Base-by-base conservation (phyloP, 92 coral and sea anemone genomes). In the Scolanthus callimorphus region DNA sequence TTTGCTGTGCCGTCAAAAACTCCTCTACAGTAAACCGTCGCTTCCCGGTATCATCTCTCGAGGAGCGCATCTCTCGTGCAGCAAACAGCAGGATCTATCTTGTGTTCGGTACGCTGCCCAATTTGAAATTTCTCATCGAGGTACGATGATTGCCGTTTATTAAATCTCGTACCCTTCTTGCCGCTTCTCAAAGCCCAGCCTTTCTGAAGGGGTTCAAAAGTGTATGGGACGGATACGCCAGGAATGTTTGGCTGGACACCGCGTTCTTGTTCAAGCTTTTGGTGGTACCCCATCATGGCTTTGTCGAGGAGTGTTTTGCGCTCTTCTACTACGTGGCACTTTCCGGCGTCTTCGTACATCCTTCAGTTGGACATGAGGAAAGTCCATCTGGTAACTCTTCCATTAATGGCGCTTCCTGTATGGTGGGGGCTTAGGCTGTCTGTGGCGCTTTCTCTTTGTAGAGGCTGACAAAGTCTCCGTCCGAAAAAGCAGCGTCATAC, bases 361-460 rank as follows among this genome's bases (percentile, higher is more conserved):
- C 67, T 17, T 60, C 67, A 17, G 39, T 60, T 13, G 62, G 62
- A 49, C 67, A 60, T 34, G 27, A 49, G 60, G 27, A 45, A 17
- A 60, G 29, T 23, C 67, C 67, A 26, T 58, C 49, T n/a, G 45
- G 45, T 9, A 38, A n/a, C 45, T 38, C 45, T 38, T 38, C 45
- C n/a, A 38, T n/a, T 38, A n/a, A 38, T 38, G 45, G 45, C n/a
- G 45, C 45, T 38, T 38, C 45, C 45, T 38, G 45, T 38, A 9
- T n/a, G 45, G 45, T 38, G 45, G 45, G 45, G 45, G 45, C 45
- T 10, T 38, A 10, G n/a, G n/a, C 45, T 38, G 12, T 25, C 37
- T 31, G 48, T 38, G 10, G n/a, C n/a, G 45, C 9, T 38, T 9
- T 9, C n/a, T n/a, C n/a, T n/a, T 38, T 38, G n/a, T n/a, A n/a